Base-by-base conservation (phyloP, 2,113 vertebrate species). In the Cynopterus brachyotis region DNA sequence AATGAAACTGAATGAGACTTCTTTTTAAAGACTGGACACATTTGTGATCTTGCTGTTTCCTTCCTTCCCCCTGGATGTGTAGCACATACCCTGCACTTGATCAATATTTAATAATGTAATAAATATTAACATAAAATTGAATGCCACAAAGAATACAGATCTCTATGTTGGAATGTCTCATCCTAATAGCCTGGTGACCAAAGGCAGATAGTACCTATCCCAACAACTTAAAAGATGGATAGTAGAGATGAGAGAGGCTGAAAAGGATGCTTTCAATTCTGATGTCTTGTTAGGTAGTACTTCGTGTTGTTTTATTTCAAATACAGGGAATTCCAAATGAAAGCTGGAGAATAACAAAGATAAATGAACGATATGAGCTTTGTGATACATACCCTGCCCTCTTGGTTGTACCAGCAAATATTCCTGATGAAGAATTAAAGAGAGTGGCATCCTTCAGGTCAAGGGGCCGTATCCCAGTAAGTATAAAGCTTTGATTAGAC, bases 301-400 rank as follows among this genome's bases (percentile, higher is more conserved):
- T 76, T 62, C 78, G 22, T 80, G 50, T 53, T 85, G 42, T 91
- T 73, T 94, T 95, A 32, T 98, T 96, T 88, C 89, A 69, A 87
- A 30, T 95, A 15, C 10, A 99, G 99, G 99, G 99, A 35, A 99
- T 99, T 96, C 99, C 99, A 5, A 99, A 99, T 83, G 99, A 99
- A 98, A 99, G 99, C 97, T 99, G 99, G 99, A 99, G 99, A 97
- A 93, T 99, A 94, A 99, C 99, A 20, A 99, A 99, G 98, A 98
- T 99, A 72, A 99, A 99, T 0, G 99, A 99, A 85, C 99, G 99
- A 57, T 99, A 99, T 2, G 99, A 99, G 91, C 98, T 99, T 66
- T 99, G 99, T 93, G 99, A 99, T 92, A 99, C 99, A 0, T 99
- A 99, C 94, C 99, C 99, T 60, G 99, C 99, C 32, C 98, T 98